These are phyloP conservation scores for Dryadula phaetusa DNA, from an alignment of 2,888 invertebrate species.

Conservation along the genomic window DNA sequence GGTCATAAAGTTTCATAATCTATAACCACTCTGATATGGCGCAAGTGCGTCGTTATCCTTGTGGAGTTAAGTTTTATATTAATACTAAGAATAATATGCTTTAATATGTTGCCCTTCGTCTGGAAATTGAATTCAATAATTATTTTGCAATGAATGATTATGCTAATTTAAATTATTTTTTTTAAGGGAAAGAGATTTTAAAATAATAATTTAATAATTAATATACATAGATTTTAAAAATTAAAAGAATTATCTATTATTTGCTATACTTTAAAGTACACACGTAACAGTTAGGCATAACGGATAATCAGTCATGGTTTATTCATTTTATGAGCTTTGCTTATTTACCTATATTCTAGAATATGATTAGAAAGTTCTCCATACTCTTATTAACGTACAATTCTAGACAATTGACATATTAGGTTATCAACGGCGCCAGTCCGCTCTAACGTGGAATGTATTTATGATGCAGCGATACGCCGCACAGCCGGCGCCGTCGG, in stretches of 20 bases:
- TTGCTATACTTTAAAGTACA: too few relatives aligned
- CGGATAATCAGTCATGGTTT: not conserved
- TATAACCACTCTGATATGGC: not conserved
- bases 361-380: constrained; percentile 5
- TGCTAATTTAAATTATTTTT: too few relatives aligned
- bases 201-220: too few relatives aligned
- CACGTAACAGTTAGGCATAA: too few relatives aligned
- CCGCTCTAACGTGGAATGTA: not conserved
- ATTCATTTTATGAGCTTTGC: not conserved
- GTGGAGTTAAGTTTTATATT: not conserved
- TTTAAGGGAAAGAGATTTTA: too few relatives aligned
- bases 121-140: too few relatives aligned
- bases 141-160: too few relatives aligned
- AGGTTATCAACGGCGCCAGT: constrained; percentile 14
- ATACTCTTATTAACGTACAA: not conserved
- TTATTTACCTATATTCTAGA: not conserved
- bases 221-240: too few relatives aligned
- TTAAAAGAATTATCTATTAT: too few relatives aligned
- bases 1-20: not conserved
- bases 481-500: constrained; percentile 10
- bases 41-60: not conserved
- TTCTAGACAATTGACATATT: constrained; percentile 19
- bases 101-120: too few relatives aligned
- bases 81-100: too few relatives aligned
- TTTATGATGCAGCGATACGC: not conserved